Evolutionary conservation across 2,113 vertebrate species (phyloP), one percentile per base, ranked within the genome.

Genomic region (Psilopsiagon aymara): DNA sequence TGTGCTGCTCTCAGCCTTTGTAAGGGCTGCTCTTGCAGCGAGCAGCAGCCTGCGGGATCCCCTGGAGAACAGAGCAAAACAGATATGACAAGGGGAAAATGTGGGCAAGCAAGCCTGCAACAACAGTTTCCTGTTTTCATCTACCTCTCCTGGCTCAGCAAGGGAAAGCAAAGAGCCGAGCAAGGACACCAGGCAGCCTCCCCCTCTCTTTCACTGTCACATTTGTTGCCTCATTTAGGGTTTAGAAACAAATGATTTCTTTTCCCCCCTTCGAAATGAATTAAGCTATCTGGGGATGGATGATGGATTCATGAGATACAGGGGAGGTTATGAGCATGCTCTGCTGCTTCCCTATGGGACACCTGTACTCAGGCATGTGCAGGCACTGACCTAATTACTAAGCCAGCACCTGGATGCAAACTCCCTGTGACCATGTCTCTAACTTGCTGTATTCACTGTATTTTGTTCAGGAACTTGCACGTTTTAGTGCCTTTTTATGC

Each of bases 371-470:
- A 83, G 92, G 93, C 94, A 97, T 95, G 95, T 94, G 92, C 94
- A 97, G 92, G 94, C 91, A 89, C 35, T 96, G 93, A 97, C 97
- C 97, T 93, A 97, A 87, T 97, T 97, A 97, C 94, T 87, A 66
- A 95, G 79, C 88, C 64, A 93, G 91, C 92, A 97, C 95, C 96
- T 96, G 95, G 97, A 94, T 89, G 41, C 67, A 90, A 82, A 85
- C 90, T 97, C 91, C 76, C 93, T 57, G 62, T 80, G 93, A 95
- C 96, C 94, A 90, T 0, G 0, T 82, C 76, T 92, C 90, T 64
- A 89, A 78, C 93, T 96, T 92, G 86, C 95, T 94, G 82, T 41
- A 88, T 67, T 86, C 84, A 80, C 52, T 94, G 84, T 28, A 75
- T 96, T 97, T 95, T 95, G 80, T 91, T 93, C 82, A 87, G 87